Percentiles rank a stretch among this genome's conserved stretches.
These are phyloP conservation scores for Agapornis roseicollis DNA, from an alignment of 2,113 vertebrate species.

Conservation along the genomic window DNA sequence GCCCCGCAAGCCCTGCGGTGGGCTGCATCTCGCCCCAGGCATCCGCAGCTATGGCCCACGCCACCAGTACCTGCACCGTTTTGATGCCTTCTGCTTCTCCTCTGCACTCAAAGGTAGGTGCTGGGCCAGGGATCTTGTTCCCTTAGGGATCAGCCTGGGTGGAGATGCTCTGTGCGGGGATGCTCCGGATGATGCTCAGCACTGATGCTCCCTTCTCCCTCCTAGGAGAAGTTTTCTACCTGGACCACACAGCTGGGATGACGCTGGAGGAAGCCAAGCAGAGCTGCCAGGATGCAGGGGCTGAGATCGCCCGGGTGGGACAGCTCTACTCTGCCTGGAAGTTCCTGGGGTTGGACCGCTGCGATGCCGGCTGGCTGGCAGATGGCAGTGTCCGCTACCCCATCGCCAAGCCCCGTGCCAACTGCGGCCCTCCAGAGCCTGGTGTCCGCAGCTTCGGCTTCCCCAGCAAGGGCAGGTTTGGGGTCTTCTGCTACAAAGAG, in stretches of 20 bases:
- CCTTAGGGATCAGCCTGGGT: background rate
- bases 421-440: slow-evolving; percentile 81
- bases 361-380: slow-evolving; percentile 88
- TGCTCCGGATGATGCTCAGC: background rate
- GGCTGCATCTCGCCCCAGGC: slow-evolving; percentile 78
- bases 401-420: slow-evolving; percentile 75
- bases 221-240: slow-evolving; percentile 85
- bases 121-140: background rate
- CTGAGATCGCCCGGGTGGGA: slow-evolving; percentile 85
- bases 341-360: slow-evolving; percentile 83
- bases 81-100: slow-evolving; percentile 91
- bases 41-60: slow-evolving; percentile 86
- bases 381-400: slow-evolving; percentile 91
- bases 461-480: slow-evolving; percentile 73
- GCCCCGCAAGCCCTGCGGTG: slow-evolving; percentile 80
- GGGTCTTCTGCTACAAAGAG: slow-evolving; percentile 86
- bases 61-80: slow-evolving; percentile 78
- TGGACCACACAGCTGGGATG: slow-evolving; percentile 71
- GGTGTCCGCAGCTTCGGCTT: slow-evolving; percentile 90
- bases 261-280: slow-evolving; percentile 82
- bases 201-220: background rate
- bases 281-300: slow-evolving; percentile 77
- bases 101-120: slow-evolving; percentile 80
- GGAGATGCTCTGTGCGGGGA: background rate
- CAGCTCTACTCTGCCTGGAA: slow-evolving; percentile 90